Percentiles rank a stretch among this genome's conserved stretches.
These are phyloP conservation scores for Ictalurus furcatus DNA, from an alignment of 2,113 vertebrate genomes.

Conservation along the genomic window DNA sequence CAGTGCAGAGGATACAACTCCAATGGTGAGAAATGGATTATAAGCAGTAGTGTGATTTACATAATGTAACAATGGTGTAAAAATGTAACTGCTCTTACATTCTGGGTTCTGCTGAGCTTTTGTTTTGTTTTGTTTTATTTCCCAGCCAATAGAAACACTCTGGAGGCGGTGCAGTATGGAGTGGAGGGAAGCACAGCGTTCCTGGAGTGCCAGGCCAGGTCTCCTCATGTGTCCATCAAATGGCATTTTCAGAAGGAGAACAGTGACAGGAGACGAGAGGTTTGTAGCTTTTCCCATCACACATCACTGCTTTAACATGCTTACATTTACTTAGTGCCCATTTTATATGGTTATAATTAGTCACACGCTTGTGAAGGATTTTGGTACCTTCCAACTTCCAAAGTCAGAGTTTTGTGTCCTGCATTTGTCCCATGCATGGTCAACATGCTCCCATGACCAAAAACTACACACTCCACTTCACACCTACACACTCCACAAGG, in stretches of 20 bases:
- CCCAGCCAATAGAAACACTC: constrained; percentile 86
- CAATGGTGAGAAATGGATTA: constrained; percentile 69
- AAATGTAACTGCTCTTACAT: neutral
- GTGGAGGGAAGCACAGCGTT: constrained; percentile 95
- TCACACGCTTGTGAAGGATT: neutral
- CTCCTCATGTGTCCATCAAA: constrained; percentile 90
- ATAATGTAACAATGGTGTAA: neutral
- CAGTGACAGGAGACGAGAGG: constrained; percentile 94
- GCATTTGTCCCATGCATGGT: neutral
- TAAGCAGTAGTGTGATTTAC: neutral
- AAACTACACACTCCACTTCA: neutral
- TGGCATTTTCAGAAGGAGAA: constrained; percentile 96
- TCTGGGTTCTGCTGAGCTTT: neutral
- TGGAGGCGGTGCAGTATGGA: constrained; percentile 90
- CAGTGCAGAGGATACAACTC: constrained; percentile 83
- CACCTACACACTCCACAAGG: neutral
- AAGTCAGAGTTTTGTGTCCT: no score
- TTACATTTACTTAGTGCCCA: neutral
- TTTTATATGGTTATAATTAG: neutral
- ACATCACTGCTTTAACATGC: neutral
- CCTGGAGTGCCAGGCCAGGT: constrained; percentile 93
- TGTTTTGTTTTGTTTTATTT: constrained; percentile 5
- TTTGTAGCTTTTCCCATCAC: constrained; percentile 58
- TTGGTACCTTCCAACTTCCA: neutral
- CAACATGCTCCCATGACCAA: no score